Evolutionary conservation across 1,140 invertebrate genomes (phyloP).

Genomic region (Temnothorax nylanderi): DNA sequence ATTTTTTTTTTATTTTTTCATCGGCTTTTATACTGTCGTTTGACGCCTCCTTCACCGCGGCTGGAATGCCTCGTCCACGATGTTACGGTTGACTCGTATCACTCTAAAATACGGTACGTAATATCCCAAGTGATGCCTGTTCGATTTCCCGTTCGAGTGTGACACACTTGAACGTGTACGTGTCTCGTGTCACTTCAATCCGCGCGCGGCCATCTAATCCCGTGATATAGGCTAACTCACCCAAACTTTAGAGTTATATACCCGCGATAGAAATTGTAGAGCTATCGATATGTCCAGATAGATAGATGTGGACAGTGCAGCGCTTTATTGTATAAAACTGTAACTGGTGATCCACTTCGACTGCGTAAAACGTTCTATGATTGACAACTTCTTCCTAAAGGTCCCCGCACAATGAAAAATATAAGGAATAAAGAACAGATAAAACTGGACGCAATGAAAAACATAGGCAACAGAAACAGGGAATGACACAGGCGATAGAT

Average conservation of each 20-base stretch:
- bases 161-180: conserved; percentile 19
- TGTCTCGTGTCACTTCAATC: conserved; percentile 31
- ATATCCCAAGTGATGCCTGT: conserved; percentile 23
- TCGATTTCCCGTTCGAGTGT: conserved; percentile 17
- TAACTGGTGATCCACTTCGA: background rate
- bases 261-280: conserved; percentile 10
- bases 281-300: background rate
- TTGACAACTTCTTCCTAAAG: background rate
- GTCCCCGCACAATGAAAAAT: no score
- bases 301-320: background rate
- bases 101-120: conserved; percentile 31
- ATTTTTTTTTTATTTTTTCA: no score
- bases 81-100: conserved; percentile 23
- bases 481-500: no score
- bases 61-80: background rate
- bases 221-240: conserved; percentile 15
- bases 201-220: background rate
- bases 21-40: background rate
- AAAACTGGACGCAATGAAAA: no score
- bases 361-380: background rate
- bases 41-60: background rate
- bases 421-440: no score
- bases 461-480: no score
- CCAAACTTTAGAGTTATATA: conserved; percentile 21
- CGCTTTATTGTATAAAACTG: background rate